Evolutionary conservation across 2,888 invertebrate species (phyloP), one percentile per base, ranked within the genome.

Genomic region (Chymomyza fuscimana): DNA sequence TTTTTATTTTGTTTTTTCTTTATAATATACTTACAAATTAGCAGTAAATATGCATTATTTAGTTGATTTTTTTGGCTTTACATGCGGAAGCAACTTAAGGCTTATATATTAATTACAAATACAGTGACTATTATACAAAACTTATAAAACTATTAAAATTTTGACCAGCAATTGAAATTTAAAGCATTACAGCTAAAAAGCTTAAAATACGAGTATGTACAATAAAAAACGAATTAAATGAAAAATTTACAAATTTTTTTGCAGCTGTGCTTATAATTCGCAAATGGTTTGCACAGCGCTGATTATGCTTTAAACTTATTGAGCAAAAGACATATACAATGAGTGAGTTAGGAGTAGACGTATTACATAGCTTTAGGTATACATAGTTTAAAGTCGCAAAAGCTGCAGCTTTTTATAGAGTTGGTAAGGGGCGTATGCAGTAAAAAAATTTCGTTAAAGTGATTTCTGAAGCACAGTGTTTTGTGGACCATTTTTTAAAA

Each of bases 251-350:
- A 40, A 6, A 6, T 61, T 61, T 9, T 32, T 2, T 2, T 46
- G 19, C 16, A 46, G 36, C 15, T 32, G 36, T 32, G 32, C 60
- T 16, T 29, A 12, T 36, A 29, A 36, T 54, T 67, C 71, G 72
- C 62, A 76, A 66, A 32, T 32, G 7, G 7, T 32, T 32, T 32
- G 32, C 32, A 32, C 32, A 32, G 32, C 9, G 63, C 7, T 46
- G 25, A 63, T 65, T 60, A 50, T 10, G 67, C 78, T 86, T 82
- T 82, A 67, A 80, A 69, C 64, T 66, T 73, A 87, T 79, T 86
- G 86, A 86, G 86, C 86, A 86, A 85, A 75, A 64, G 78, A 72
- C 77, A 87, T 87, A 70, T 78, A 87, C 86, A 84, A 72, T 71
- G 67, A 72, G 62, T 64, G 40, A 9, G 56, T 22, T 22, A 25